Evolutionary conservation across 2,888 invertebrate genomes (phyloP).

Genomic region (Chrysodeixis includens): DNA sequence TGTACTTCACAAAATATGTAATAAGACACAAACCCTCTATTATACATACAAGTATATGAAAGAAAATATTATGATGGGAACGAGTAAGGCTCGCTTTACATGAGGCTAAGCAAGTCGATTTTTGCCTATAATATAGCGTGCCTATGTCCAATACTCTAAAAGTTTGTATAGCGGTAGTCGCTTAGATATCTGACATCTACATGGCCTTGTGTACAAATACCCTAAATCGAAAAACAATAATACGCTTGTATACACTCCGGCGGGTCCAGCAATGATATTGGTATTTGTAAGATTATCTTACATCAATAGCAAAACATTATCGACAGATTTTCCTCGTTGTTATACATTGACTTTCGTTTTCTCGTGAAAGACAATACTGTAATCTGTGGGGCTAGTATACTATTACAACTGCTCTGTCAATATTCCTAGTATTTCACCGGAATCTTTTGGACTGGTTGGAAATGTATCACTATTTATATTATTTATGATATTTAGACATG

Average conservation of each 20-base stretch:
- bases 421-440: too few species aligned
- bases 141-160: too few species aligned
- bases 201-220: too few species aligned
- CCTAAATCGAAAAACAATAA: constrained; percentile 6
- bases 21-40: neutral
- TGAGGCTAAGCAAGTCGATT: too few species aligned
- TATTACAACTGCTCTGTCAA: neutral
- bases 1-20: neutral
- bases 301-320: neutral
- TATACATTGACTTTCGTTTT: neutral
- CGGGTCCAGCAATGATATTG: constrained; percentile 5
- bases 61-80: too few species aligned
- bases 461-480: too few species aligned
- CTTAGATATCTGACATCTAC: too few species aligned
- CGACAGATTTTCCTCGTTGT: constrained; percentile 9
- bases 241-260: constrained; percentile 1
- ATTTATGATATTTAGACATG: too few species aligned
- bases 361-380: constrained; percentile 1
- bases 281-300: constrained; percentile 7
- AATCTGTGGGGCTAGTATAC: neutral
- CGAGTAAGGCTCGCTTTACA: too few species aligned
- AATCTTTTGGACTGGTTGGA: neutral
- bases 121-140: too few species aligned
- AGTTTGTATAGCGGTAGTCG: too few species aligned
- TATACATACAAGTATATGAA: too few species aligned